Evolutionary conservation across 2,797 vertebrate genomes (phyloP), one percentile per base, ranked within the genome.

Genomic region (Sylvilagus floridanus): DNA sequence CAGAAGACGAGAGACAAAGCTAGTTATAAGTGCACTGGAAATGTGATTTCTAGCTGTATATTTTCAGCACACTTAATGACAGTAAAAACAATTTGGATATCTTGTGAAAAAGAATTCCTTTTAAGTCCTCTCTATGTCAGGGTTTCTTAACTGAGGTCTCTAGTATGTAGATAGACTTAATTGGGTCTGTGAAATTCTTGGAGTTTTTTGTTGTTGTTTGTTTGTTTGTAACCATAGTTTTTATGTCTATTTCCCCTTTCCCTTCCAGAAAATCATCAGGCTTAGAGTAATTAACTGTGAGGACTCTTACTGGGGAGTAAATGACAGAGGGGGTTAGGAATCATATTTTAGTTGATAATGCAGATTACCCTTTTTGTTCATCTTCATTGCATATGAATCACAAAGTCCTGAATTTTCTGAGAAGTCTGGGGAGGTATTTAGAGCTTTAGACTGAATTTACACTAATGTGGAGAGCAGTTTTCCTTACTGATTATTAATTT

Each of bases 31-130:
- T 84, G 13, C 24, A 17, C 16, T 50, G 26, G 62, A 93, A 91
- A 37, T 65, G 28, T 50, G 24, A 63, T 88, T 88, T 88, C 60
- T 72, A n/a, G 24, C 71, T 73, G 1, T 37, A 26, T 57, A 22
- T 87, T 93, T 90, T 90, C 42, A 75, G 62, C 32, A 84, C 17
- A 57, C 63, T 72, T 93, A 47, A n/a, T 32, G 62, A 78, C 60
- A 62, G 32, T 50, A 65, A 77, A 68, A 88, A 77, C 16, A 35
- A 71, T 69, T 76, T 42, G 9, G 22, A 81, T 52, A n/a, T 32
- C 4, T 90, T 54, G 28, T 93, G 62, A 62, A 47, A 72, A 85
- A 37, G 26, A 68, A 65, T 86, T 83, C 86, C 63, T 52, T 28
- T 78, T 88, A 78, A 65, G 30, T 57, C 11, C 89, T 62, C 47